Conservation (phyloP, 2,113 vertebrate species). For the Centropus unirufus region DNA sequence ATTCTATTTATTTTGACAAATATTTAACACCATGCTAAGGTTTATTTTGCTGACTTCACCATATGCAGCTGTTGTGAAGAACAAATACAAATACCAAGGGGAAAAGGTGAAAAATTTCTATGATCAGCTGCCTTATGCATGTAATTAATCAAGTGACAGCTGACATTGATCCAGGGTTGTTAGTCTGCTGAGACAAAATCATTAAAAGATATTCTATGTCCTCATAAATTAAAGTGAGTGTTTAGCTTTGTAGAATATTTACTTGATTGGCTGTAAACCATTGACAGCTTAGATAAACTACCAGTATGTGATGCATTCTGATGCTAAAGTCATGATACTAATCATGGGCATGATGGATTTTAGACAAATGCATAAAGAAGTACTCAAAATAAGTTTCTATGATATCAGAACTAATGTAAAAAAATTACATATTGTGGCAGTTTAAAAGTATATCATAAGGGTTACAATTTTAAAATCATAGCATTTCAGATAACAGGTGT, state of each 20-base stretch:
- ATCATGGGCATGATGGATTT: background rate
- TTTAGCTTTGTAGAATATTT: conserved; percentile 6
- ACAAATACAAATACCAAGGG: background rate
- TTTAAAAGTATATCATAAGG: background rate
- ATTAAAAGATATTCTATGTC: conserved; percentile 24
- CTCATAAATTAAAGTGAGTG: background rate
- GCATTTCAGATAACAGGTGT: background rate
- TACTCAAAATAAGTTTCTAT: background rate
- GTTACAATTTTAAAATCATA: background rate
- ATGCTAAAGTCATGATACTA: background rate
- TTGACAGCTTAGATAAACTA: background rate
- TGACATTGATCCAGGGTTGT: conserved; percentile 49
- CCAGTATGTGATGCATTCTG: background rate
- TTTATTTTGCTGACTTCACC: conserved; percentile 1
- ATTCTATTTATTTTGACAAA: background rate
- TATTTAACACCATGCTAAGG: background rate
- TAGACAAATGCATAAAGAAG: background rate
- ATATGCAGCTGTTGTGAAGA: background rate
- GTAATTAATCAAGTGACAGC: conserved; percentile 50
- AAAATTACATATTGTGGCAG: background rate
- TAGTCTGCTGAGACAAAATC: conserved; percentile 25
- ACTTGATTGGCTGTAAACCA: background rate
- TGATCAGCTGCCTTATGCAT: conserved; percentile 1
- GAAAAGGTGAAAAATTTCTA: conserved; percentile 4
- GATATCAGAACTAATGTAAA: background rate